A percentile compares a stretch with the other conserved stretches of the same genome.
These are phyloP conservation scores for Drosophila subpulchrella DNA, from an alignment of 1,140 invertebrate genomes.

Conservation along the genomic window DNA sequence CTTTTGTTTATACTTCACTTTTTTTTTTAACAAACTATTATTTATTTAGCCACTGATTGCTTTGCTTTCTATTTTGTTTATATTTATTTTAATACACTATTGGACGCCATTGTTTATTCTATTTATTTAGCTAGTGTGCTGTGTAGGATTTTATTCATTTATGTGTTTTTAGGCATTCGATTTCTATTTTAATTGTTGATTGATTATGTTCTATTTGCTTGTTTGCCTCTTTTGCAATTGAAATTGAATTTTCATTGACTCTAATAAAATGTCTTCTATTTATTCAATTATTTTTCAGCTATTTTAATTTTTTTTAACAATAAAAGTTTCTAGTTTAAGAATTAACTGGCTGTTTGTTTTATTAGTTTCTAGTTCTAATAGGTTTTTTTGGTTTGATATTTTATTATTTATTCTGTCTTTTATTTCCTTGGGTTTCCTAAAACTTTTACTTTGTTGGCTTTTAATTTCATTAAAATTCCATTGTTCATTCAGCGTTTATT, in stretches of 20 bases:
- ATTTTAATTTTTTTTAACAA: neutral
- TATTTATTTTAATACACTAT: conserved; percentile 23
- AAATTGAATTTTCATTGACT: neutral
- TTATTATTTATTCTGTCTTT: neutral
- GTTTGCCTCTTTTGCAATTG: neutral
- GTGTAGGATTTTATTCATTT: neutral
- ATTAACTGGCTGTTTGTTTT: neutral
- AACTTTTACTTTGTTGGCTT: neutral
- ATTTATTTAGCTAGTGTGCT: conserved; percentile 2
- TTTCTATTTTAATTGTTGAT: neutral
- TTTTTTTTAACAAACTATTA: conserved; percentile 8
- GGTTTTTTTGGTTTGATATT: neutral
- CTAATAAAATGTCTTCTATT: conserved; percentile 1
- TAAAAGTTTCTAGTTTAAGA: neutral
- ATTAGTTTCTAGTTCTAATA: neutral
- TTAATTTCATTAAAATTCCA: neutral
- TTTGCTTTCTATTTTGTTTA: neutral
- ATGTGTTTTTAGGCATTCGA: neutral
- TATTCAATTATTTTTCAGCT: neutral
- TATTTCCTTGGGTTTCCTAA: neutral
- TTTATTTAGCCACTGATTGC: neutral
- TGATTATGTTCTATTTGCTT: neutral
- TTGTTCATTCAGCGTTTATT: neutral
- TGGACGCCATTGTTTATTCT: conserved; percentile 45
- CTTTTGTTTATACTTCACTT: conserved; percentile 4